phyloP scores from a whole-genome alignment of 2,113 vertebrate species.

The Catharus minimus region DNA sequence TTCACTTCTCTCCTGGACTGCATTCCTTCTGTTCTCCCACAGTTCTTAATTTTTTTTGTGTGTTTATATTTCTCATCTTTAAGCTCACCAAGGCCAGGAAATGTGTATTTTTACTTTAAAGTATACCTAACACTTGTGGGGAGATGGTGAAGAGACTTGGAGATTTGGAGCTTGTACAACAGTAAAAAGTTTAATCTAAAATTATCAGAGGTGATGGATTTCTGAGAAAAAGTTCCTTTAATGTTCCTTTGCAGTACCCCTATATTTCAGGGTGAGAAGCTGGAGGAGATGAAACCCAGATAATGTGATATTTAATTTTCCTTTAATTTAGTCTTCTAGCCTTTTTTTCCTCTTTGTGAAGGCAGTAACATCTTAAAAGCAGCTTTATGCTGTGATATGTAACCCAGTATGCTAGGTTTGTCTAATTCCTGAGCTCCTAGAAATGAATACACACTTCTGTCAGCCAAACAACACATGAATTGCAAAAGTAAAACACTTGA shows the following conservation, averaged over 20 bases:
- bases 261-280: background rate
- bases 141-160: background rate
- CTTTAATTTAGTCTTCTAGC: background rate
- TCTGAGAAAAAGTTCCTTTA: background rate
- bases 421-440: background rate
- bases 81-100: background rate
- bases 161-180: background rate
- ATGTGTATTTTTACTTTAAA: background rate
- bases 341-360: background rate
- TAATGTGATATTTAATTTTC: background rate
- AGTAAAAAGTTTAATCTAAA: background rate
- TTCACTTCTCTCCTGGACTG: accelerated
- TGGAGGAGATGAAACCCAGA: background rate
- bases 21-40: background rate
- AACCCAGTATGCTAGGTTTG: background rate
- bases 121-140: background rate
- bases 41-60: background rate
- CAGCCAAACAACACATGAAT: background rate
- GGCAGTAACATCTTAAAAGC: background rate
- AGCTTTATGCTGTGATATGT: background rate
- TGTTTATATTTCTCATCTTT: background rate
- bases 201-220: background rate
- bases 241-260: background rate
- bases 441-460: background rate
- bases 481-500: background rate